Percentiles rank a stretch among this genome's conserved stretches.
phyloP scores from a whole-genome alignment of 2,113 vertebrate genomes.

The Sterrhoptilus dennistouni region DNA sequence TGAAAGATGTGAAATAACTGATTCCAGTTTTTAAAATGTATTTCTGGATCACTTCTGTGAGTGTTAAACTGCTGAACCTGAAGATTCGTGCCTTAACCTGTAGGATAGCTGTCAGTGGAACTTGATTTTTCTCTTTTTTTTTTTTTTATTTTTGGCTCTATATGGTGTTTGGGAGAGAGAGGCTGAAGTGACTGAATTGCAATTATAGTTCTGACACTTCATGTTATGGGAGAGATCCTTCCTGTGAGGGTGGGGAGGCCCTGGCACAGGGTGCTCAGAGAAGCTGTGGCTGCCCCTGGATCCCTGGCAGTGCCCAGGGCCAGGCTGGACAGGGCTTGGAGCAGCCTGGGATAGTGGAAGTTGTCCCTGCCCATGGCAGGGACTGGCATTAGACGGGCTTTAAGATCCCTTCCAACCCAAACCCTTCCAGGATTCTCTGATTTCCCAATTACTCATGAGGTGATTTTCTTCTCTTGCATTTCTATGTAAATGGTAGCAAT shows the following conservation, averaged over 20 bases:
- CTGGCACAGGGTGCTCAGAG: background rate
- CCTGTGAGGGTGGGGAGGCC: rapidly evolving
- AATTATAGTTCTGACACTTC: background rate
- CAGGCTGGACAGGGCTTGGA: rapidly evolving
- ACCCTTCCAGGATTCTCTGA: background rate
- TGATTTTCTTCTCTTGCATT: background rate
- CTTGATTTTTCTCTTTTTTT: background rate
- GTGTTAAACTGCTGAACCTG: background rate
- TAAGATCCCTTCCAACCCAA: background rate
- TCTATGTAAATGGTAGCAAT: background rate
- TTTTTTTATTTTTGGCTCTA: background rate
- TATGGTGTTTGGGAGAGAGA: background rate
- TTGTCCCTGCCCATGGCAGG: background rate
- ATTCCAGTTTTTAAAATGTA: background rate
- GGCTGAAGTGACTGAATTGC: background rate
- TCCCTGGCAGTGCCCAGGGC: background rate
- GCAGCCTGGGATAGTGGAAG: background rate
- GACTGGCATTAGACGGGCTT: background rate
- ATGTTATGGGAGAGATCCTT: background rate
- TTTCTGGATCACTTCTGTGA: background rate
- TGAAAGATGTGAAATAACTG: background rate
- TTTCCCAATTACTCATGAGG: background rate
- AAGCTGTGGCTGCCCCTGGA: background rate
- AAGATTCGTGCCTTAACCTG: background rate
- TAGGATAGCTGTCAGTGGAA: background rate